Base-by-base conservation (phyloP, 2,888 invertebrate genomes). In the Emmelina monodactyla region DNA sequence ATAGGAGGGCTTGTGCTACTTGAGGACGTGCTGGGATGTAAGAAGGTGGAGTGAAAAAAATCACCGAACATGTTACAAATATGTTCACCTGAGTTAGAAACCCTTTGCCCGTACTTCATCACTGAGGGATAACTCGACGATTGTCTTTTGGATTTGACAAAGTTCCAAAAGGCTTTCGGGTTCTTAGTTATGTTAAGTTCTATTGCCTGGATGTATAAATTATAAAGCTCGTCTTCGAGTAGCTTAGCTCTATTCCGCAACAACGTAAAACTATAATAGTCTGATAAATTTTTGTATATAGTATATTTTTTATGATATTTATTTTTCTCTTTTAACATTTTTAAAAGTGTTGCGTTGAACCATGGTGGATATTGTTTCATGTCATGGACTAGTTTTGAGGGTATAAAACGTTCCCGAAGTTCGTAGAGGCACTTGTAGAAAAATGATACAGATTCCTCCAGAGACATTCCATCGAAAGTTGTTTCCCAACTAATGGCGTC, bases 31-130 rank as follows among this genome's bases (percentile, higher is more conserved):
- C 2, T 5, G 14, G 14, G 29, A 3, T 25, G 25, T 25, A 3
- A 3, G 14, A 33, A 30, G 12, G 35, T 35, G 5, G 35, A 35
- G 12, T 22, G 30, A 15, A 35, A 35, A 30, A 31, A 35, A 11
- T 22, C 12, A 3, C 11, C 10, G 12, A 35, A 35, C 9, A 31
- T 11, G 10, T 35, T 14, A 22, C 35, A 29, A 2, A 35, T 35
- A 3, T 22, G 31, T 1, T n/a, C n/a, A 15, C 31, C 28, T 3
- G 28, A 12, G 12, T 28, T 16, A 5, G 33, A 19, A 11, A 11
- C n/a, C n/a, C 3, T 14, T 33, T 11, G 11, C 11, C 14, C 13
- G 10, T 33, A 35, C 11, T 25, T 9, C 35, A 35, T 35, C 6
- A 15, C 12, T n/a, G 13, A n/a, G 14, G 35, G 35, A 14, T 14